A percentile compares a stretch with the other conserved stretches of the same genome.
phyloP scores from a whole-genome alignment of 2,888 invertebrate genomes.

The Cephus sareptanus region DNA sequence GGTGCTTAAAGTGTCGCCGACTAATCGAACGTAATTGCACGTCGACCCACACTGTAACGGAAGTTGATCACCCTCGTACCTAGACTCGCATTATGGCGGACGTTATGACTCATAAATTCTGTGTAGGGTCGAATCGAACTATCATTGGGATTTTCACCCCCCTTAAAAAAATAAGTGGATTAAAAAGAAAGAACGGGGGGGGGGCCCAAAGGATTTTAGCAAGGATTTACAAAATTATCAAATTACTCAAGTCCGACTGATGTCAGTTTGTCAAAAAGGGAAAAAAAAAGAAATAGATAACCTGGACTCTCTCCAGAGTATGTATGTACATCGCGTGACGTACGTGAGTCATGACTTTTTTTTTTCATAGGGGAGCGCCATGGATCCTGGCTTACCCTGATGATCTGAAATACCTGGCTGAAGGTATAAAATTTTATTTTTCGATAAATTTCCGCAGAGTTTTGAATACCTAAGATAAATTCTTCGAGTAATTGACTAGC shows the following conservation, averaged over 20 bases:
- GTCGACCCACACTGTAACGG: conserved; percentile 29
- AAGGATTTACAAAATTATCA: background rate
- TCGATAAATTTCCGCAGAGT: background rate
- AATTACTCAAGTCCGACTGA: background rate
- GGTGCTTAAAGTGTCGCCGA: conserved; percentile 2
- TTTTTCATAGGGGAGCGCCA: background rate
- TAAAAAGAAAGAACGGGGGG: background rate
- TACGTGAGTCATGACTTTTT: background rate
- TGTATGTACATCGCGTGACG: background rate
- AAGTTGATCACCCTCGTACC: conserved; percentile 33
- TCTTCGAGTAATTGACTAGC: background rate
- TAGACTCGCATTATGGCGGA: conserved; percentile 23
- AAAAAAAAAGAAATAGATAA: background rate
- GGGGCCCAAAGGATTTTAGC: background rate
- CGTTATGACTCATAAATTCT: background rate
- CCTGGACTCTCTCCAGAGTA: background rate
- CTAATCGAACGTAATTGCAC: conserved; percentile 31
- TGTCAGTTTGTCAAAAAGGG: background rate
- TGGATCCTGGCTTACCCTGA: background rate
- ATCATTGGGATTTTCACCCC: background rate
- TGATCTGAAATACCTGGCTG: background rate
- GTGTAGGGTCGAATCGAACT: background rate
- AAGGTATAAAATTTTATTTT: background rate
- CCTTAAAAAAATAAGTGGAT: background rate
- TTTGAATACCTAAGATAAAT: background rate